Conservation (phyloP, 2,113 vertebrate species). For the Potamarius usumacintae region DNA sequence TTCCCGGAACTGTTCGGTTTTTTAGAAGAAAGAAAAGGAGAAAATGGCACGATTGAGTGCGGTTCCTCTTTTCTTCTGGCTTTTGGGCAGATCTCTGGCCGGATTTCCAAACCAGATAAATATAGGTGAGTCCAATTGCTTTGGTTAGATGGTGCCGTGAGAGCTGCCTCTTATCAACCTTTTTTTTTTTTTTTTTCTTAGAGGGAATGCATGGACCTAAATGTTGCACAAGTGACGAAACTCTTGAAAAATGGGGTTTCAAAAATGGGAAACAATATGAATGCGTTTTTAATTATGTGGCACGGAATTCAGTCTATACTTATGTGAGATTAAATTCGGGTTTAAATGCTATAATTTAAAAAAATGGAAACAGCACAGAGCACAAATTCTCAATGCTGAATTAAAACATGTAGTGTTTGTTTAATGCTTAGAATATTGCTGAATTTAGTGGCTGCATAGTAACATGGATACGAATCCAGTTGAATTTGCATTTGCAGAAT, state of each 20-base stretch:
- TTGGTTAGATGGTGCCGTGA: constrained; percentile 9
- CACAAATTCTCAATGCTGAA: too few relatives aligned
- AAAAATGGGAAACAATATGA: not conserved
- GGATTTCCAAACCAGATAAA: constrained; percentile 97
- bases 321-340: not conserved
- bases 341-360: not conserved
- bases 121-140: constrained; percentile 84
- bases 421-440: not conserved
- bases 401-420: not conserved
- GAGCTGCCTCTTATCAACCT: not conserved
- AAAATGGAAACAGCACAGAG: not conserved
- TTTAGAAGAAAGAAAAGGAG: constrained; percentile 78
- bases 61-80: constrained; percentile 83
- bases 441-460: not conserved
- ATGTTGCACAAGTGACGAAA: constrained; percentile 12
- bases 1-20: constrained; percentile 65
- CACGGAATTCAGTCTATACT: not conserved
- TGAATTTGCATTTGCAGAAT: not conserved
- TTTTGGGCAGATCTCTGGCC: constrained; percentile 81
- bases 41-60: constrained; percentile 87
- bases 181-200: not conserved
- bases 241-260: not conserved
- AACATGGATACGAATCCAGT: not conserved
- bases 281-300: not conserved
- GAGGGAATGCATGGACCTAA: not conserved